Evolutionary conservation across 1,140 invertebrate genomes (phyloP).

Genomic region (Wasmannia auropunctata): DNA sequence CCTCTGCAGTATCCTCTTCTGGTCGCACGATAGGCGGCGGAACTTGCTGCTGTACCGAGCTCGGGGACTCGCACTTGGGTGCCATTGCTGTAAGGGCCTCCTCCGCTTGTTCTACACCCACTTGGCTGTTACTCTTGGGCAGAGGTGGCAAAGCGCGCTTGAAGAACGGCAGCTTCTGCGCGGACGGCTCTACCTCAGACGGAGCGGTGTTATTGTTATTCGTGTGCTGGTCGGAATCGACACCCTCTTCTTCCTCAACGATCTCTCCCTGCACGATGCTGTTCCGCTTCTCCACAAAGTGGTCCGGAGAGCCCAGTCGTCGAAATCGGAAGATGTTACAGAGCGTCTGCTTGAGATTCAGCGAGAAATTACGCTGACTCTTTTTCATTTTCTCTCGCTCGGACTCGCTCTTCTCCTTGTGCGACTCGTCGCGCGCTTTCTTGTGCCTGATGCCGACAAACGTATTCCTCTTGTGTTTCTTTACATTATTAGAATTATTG

Average conservation of each 20-base stretch:
- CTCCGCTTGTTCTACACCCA: constrained; percentile 76
- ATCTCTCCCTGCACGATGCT: constrained; percentile 85
- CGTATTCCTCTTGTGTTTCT: constrained; percentile 88
- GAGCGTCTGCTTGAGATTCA: constrained; percentile 93
- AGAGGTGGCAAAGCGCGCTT: constrained; percentile 93
- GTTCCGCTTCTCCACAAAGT: constrained; percentile 81
- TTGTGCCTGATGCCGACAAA: constrained; percentile 88
- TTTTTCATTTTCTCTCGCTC: constrained; percentile 88
- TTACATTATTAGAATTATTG: constrained; percentile 83
- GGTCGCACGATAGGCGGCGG: constrained; percentile 61
- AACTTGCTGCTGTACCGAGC: constrained; percentile 77
- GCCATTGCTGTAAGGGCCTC: constrained; percentile 79
- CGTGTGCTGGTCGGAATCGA: constrained; percentile 81
- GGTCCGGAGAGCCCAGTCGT: constrained; percentile 85
- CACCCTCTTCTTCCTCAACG: constrained; percentile 81
- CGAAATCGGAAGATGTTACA: constrained; percentile 93
- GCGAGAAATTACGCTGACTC: constrained; percentile 87
- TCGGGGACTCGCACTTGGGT: constrained; percentile 80
- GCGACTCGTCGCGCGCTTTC: constrained; percentile 87
- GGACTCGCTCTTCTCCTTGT: constrained; percentile 82
- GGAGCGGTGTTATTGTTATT: constrained; percentile 81
- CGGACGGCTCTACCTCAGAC: constrained; percentile 74
- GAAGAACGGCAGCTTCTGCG: constrained; percentile 86
- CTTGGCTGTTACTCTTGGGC: constrained; percentile 86
- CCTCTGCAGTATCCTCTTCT: constrained; percentile 84